phyloP scores from a whole-genome alignment of 2,888 invertebrate genomes.

The Pimpla rufipes region DNA sequence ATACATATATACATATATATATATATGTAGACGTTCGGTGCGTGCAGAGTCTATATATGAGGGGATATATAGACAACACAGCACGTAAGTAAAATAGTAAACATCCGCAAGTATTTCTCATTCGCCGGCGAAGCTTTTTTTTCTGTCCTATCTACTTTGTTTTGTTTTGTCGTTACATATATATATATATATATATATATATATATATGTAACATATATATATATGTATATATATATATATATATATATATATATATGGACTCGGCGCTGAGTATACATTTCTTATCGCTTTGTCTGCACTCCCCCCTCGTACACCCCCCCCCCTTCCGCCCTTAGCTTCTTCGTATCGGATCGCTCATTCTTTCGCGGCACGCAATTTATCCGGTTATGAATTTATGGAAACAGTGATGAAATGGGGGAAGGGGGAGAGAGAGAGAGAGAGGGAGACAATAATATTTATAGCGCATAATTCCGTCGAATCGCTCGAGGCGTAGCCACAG shows the following conservation, averaged over 20 bases:
- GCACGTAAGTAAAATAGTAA: conserved; percentile 2
- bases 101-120: conserved; percentile 20
- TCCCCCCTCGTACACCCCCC: too few species aligned
- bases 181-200: conserved; percentile 27
- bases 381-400: conserved; percentile 6
- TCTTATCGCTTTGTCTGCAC: conserved; percentile 38
- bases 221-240: conserved; percentile 11
- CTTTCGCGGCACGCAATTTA: background rate
- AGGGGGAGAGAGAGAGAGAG: background rate
- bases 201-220: conserved; percentile 18
- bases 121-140: background rate
- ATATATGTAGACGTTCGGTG: background rate
- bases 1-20: background rate
- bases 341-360: conserved; percentile 9
- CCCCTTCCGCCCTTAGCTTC: conserved; percentile 10
- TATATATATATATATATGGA: conserved; percentile 14
- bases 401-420: background rate
- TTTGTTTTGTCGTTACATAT: too few species aligned
- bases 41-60: background rate
- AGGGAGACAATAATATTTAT: conserved; percentile 10
- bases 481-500: background rate
- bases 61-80: background rate
- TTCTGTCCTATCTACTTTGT: background rate
- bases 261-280: conserved; percentile 26
- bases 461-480: conserved; percentile 9